A percentile compares a stretch with the other conserved stretches of the same genome.
Conservation (phyloP, 2,888 invertebrate genomes). For the Nudaria mundana region DNA sequence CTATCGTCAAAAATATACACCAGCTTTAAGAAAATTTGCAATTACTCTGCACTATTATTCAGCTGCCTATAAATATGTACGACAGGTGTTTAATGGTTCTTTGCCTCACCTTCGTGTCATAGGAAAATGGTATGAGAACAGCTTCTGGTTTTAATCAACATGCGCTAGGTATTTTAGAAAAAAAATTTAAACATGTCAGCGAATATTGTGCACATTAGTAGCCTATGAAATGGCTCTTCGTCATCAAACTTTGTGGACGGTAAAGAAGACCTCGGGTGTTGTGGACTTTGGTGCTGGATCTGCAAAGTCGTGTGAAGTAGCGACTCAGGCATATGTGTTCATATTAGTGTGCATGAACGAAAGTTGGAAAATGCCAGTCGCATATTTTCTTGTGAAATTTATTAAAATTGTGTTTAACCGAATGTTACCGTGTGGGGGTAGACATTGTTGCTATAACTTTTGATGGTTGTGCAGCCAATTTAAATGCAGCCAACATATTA, state of each 20-base stretch:
- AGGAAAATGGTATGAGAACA: conserved; percentile 20
- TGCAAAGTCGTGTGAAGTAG: not conserved
- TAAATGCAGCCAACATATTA: not conserved
- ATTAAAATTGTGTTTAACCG: too few relatives aligned
- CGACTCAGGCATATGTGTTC: conserved; percentile 11
- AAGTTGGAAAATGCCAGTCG: conserved; percentile 14
- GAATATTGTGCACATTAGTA: conserved; percentile 12
- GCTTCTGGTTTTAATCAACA: conserved; percentile 24
- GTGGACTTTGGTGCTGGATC: conserved; percentile 8
- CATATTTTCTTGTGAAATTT: conserved; percentile 8
- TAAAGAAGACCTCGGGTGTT: conserved; percentile 8
- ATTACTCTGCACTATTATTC: conserved; percentile 25
- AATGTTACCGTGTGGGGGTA: too few relatives aligned
- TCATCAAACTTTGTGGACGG: conserved; percentile 13
- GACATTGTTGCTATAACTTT: too few relatives aligned
- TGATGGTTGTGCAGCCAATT: not conserved
- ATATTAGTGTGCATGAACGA: conserved; percentile 8
- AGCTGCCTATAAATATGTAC: conserved; percentile 18
- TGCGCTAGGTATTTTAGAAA: conserved; percentile 17
- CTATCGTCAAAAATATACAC: not conserved
- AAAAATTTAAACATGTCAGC: conserved; percentile 10
- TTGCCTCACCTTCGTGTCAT: conserved; percentile 26
- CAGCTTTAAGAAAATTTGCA: conserved; percentile 18
- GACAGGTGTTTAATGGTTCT: conserved; percentile 6
- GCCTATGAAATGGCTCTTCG: conserved; percentile 17